Evolutionary conservation across 30 jellyfish, hydroid and myxozoan species (phyloP).

Genomic region (Pseudorhiza aurosa): DNA sequence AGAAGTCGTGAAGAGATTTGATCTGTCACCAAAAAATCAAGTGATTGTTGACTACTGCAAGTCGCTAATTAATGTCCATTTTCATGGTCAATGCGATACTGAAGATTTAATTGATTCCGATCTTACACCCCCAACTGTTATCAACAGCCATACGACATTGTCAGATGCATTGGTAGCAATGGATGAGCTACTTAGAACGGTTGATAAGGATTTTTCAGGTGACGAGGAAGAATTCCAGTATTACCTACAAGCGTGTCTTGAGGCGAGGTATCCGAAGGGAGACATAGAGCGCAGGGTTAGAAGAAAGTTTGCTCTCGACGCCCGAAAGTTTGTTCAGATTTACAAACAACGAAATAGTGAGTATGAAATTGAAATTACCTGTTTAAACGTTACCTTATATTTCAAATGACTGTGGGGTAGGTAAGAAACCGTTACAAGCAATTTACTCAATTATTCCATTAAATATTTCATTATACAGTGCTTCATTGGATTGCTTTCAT

Average conservation of each 20-base stretch:
- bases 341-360: slow-evolving; percentile 50
- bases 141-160: neutral
- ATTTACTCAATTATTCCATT: too few species aligned
- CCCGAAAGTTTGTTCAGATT: slow-evolving; percentile 57
- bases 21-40: slow-evolving; percentile 70
- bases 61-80: slow-evolving; percentile 48
- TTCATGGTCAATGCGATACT: slow-evolving; percentile 59
- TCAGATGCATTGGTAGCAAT: slow-evolving; percentile 59
- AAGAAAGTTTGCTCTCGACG: slow-evolving; percentile 60
- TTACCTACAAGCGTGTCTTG: slow-evolving; percentile 62
- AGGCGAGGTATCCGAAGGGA: slow-evolving; percentile 38
- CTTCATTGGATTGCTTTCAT: too few species aligned
- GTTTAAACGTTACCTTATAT: too few species aligned
- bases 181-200: slow-evolving; percentile 74
- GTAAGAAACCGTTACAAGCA: too few species aligned
- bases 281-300: slow-evolving; percentile 5
- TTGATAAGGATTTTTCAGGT: slow-evolving; percentile 84
- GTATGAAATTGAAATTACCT: too few species aligned
- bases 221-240: slow-evolving; percentile 81
- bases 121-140: slow-evolving; percentile 54
- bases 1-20: slow-evolving; percentile 40
- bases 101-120: slow-evolving; percentile 17
- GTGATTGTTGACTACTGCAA: slow-evolving; percentile 74
- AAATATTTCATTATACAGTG: too few species aligned
- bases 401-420: too few species aligned